These are phyloP conservation scores for Dipodomys merriami DNA, from an alignment of 2,113 vertebrate species.

Conservation along the genomic window DNA sequence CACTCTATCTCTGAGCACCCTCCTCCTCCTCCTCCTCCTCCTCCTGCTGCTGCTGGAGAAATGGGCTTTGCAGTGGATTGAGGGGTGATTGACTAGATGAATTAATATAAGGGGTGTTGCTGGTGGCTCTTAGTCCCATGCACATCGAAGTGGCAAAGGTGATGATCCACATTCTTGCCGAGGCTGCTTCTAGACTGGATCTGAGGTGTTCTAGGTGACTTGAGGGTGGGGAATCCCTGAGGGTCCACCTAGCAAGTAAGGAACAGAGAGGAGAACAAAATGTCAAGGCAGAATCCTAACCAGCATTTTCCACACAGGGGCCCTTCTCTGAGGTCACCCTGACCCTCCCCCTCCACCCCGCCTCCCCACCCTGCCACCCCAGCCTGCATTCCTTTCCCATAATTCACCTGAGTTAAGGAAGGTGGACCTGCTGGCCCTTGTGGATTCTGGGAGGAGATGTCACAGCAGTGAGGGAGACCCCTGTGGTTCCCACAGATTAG, in stretches of 20 bases:
- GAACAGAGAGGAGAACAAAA: background rate
- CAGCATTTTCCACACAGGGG: background rate
- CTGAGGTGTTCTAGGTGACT: background rate
- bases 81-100: no score
- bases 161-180: background rate
- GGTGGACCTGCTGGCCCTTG: background rate
- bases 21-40: no score
- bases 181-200: background rate
- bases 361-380: no score
- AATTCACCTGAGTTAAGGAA: background rate
- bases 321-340: background rate
- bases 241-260: background rate
- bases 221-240: background rate
- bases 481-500: background rate
- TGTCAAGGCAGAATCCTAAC: background rate
- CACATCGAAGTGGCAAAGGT: fast-evolving
- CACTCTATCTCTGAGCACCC: background rate
- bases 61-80: background rate
- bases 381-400: background rate
- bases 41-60: background rate
- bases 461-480: no score
- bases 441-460: background rate
- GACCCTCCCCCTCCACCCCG: no score
- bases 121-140: fast-evolving
- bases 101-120: background rate